Percentiles rank a stretch among this genome's conserved stretches.
Conservation (phyloP, 2,113 vertebrate species). For the Semnornis frantzii region DNA sequence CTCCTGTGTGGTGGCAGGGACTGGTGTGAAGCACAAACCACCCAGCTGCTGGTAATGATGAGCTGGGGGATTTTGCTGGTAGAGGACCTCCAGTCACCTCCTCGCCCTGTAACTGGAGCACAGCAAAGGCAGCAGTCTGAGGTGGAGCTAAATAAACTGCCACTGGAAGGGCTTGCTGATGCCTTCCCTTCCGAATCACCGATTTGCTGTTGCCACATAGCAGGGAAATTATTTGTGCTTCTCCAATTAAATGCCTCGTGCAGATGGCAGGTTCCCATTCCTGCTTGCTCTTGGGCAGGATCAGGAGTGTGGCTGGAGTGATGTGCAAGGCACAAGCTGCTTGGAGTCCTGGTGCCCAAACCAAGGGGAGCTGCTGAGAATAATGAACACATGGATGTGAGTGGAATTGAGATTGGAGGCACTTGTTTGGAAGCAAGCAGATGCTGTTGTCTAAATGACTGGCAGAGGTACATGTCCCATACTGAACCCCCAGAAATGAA, state of each 20-base stretch:
- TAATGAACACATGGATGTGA: not conserved
- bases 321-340: not conserved
- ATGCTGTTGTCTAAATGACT: not conserved
- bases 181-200: not conserved
- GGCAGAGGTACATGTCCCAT: not conserved
- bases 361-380: not conserved
- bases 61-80: conserved; percentile 44
- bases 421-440: not conserved
- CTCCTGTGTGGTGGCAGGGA: not conserved
- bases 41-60: conserved; percentile 13
- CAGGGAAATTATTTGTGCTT: not conserved
- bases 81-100: conserved; percentile 28
- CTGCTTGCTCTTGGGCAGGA: not conserved
- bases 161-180: not conserved
- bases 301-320: not conserved
- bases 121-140: conserved; percentile 50
- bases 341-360: not conserved
- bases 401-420: not conserved
- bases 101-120: conserved; percentile 58
- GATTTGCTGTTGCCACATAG: not conserved
- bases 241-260: not conserved
- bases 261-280: not conserved
- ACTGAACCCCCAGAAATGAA: not conserved
- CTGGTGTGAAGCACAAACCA: not conserved
- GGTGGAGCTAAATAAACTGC: conserved; percentile 32